A percentile compares a stretch with the other conserved stretches of the same genome.
Conservation (phyloP, 53 echinoderm and acorn worm species). For the Apostichopus leukothele region DNA sequence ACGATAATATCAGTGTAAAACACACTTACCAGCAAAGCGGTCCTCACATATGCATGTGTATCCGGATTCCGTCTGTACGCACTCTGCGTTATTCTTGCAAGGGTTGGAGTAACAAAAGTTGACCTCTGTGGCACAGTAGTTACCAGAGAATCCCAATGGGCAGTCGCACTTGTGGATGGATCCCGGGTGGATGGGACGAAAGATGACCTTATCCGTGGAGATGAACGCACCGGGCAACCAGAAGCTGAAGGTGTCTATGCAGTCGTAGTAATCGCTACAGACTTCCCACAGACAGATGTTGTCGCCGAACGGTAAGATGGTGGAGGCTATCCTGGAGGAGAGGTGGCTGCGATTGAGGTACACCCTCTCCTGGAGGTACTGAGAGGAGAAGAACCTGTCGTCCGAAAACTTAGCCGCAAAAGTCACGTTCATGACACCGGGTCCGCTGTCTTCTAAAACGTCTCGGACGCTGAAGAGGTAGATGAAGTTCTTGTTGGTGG, state of each 20-base stretch:
- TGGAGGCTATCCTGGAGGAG: constrained; percentile 67
- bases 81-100: constrained; percentile 78
- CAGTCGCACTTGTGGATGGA: constrained; percentile 93
- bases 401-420: constrained; percentile 87
- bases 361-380: constrained; percentile 91
- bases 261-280: constrained; percentile 73
- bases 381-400: constrained; percentile 81
- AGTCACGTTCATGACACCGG: constrained; percentile 77
- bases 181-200: constrained; percentile 96
- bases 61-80: constrained; percentile 83
- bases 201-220: constrained; percentile 85
- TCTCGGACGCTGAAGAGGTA: constrained; percentile 89
- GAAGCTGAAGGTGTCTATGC: constrained; percentile 84
- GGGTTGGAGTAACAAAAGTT: constrained; percentile 99
- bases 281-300: constrained; percentile 92
- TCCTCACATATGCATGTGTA: constrained; percentile 85
- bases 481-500: constrained; percentile 73
- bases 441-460: constrained; percentile 51
- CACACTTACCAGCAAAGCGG: constrained; percentile 78
- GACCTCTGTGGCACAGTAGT: constrained; percentile 96
- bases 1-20: background rate
- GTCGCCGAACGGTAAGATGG: constrained; percentile 93
- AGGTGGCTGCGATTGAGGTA: constrained; percentile 87
- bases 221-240: constrained; percentile 86
- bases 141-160: constrained; percentile 92